Conservation (phyloP, 2,797 vertebrate genomes). For the Mastacembelus armatus region DNA sequence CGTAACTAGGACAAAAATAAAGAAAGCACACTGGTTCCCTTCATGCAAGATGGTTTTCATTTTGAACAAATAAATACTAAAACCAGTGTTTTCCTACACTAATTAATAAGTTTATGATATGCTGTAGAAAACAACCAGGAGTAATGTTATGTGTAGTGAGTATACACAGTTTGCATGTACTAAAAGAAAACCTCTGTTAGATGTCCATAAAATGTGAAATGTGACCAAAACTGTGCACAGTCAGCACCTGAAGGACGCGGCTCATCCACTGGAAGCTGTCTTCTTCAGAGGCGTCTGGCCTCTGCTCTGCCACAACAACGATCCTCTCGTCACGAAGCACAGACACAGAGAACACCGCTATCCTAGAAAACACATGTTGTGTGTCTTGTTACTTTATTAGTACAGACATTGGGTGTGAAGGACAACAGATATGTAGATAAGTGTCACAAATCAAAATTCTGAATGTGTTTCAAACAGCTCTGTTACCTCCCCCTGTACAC, state of each 20-base stretch:
- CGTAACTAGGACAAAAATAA: background rate
- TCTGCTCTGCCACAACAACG: slow-evolving; percentile 95
- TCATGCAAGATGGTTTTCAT: background rate
- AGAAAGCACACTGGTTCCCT: background rate
- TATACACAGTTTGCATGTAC: background rate
- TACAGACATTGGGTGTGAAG: background rate
- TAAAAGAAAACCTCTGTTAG: no score
- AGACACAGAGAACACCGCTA: slow-evolving; percentile 95
- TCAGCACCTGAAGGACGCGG: slow-evolving; percentile 91
- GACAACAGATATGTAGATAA: background rate
- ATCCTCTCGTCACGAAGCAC: slow-evolving; percentile 95
- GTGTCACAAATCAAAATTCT: background rate
- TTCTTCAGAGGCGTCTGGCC: slow-evolving; percentile 95
- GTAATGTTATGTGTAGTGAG: background rate
- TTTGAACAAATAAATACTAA: background rate
- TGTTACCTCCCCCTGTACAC: slow-evolving; percentile 97
- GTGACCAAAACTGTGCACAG: background rate
- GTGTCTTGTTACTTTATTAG: no score
- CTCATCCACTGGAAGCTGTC: slow-evolving; percentile 99
- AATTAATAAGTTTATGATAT: background rate
- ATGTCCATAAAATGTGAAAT: no score
- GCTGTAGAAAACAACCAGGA: background rate
- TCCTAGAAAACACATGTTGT: slow-evolving; percentile 87
- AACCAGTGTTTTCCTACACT: background rate
- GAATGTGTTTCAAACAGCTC: background rate